Conservation (phyloP, 2,888 invertebrate genomes). For the Trichacis sp. region DNA sequence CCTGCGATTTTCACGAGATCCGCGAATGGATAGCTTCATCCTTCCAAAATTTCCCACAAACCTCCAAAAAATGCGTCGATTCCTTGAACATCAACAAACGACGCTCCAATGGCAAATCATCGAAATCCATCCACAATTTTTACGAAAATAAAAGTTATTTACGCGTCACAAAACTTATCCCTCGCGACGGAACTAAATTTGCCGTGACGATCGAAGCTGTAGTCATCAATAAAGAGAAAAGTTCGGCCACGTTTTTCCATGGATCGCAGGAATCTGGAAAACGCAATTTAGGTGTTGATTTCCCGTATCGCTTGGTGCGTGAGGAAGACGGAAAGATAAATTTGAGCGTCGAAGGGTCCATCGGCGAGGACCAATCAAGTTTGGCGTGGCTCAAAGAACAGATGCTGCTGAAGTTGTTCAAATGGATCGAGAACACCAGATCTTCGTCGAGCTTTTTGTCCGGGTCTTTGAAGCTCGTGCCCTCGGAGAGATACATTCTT, state of each 20-base stretch:
- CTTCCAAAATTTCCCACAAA: constrained; percentile 25
- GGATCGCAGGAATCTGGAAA: constrained; percentile 64
- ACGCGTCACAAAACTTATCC: constrained; percentile 67
- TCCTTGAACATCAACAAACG: constrained; percentile 34
- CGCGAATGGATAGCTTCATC: constrained; percentile 27
- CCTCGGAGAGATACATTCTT: constrained; percentile 77
- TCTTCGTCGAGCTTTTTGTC: constrained; percentile 50
- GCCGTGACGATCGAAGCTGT: constrained; percentile 65
- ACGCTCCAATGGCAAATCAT: not conserved
- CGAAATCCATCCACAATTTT: no score
- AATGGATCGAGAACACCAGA: constrained; percentile 73
- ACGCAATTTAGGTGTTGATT: constrained; percentile 68
- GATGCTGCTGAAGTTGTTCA: constrained; percentile 74
- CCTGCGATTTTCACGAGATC: constrained; percentile 19
- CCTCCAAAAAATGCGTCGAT: constrained; percentile 10
- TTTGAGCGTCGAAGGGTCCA: constrained; percentile 26
- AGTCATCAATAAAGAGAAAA: constrained; percentile 64
- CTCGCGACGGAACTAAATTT: constrained; percentile 64
- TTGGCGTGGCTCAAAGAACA: constrained; percentile 72
- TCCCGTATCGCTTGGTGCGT: constrained; percentile 51
- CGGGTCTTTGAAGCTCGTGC: constrained; percentile 76
- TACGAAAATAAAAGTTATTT: constrained; percentile 60
- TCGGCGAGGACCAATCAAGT: constrained; percentile 39
- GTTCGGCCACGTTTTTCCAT: constrained; percentile 70
- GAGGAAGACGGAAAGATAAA: constrained; percentile 37